phyloP scores from a whole-genome alignment of 2,113 vertebrate genomes.

The Lasiurus cinereus region DNA sequence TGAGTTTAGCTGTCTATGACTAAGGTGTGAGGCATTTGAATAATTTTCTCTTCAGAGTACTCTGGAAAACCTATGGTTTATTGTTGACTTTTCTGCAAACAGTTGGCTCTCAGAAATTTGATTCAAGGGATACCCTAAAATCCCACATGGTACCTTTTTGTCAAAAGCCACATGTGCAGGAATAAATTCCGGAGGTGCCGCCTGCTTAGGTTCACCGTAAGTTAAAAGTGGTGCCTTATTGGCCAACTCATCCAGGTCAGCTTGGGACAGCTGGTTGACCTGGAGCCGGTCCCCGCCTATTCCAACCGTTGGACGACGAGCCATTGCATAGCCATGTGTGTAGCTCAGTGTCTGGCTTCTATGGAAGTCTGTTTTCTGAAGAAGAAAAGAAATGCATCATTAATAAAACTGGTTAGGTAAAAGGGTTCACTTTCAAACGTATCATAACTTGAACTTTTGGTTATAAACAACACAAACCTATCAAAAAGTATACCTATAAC shows the following conservation, averaged over 20 bases:
- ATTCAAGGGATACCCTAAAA: conserved; percentile 66
- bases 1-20: conserved; percentile 85
- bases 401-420: conserved; percentile 12
- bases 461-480: conserved; percentile 20
- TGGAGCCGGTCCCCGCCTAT: conserved; percentile 89
- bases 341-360: conserved; percentile 92
- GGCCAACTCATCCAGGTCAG: conserved; percentile 88
- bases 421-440: conserved; percentile 8
- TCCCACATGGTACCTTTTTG: conserved; percentile 93
- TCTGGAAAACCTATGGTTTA: conserved; percentile 79
- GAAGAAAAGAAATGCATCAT: conserved; percentile 71
- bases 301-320: conserved; percentile 88
- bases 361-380: conserved; percentile 94
- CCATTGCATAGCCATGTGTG: conserved; percentile 91
- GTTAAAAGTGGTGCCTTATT: conserved; percentile 82
- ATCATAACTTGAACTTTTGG: conserved; percentile 20
- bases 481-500: not conserved
- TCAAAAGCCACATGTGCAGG: conserved; percentile 94
- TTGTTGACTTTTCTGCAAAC: conserved; percentile 76
- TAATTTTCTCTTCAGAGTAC: conserved; percentile 75
- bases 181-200: conserved; percentile 86
- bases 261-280: conserved; percentile 89
- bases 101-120: conserved; percentile 55
- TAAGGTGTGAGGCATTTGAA: conserved; percentile 85
- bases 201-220: conserved; percentile 82